Percentiles rank a stretch among this genome's conserved stretches.
Evolutionary conservation across 2,888 invertebrate genomes (phyloP).

Genomic region (Aproaerema taeniolella): DNA sequence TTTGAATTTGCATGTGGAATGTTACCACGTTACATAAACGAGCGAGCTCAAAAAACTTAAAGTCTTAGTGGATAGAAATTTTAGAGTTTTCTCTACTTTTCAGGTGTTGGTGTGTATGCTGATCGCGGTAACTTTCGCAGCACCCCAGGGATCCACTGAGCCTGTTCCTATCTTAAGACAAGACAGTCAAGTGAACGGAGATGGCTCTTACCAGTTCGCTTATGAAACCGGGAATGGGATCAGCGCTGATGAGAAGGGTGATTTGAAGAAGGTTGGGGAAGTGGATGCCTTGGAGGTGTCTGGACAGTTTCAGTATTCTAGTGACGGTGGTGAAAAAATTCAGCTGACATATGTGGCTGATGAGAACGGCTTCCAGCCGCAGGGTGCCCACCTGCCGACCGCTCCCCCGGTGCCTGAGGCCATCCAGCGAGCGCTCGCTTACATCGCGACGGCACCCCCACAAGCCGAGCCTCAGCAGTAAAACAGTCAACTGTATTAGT

Average conservation of each 20-base stretch:
- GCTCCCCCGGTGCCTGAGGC: constrained; percentile 84
- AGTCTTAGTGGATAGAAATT: neutral
- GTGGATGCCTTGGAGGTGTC: constrained; percentile 76
- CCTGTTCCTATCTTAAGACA: constrained; percentile 76
- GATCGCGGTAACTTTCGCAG: constrained; percentile 49
- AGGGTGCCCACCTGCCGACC: constrained; percentile 79
- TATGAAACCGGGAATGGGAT: constrained; percentile 84
- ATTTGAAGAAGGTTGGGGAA: constrained; percentile 77
- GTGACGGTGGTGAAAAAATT: constrained; percentile 80
- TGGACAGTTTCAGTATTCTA: constrained; percentile 81
- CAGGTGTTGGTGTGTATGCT: constrained; percentile 59
- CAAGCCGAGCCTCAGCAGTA: constrained; percentile 26
- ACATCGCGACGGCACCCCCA: constrained; percentile 79
- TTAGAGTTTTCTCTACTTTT: constrained; percentile 18
- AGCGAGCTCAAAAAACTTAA: neutral
- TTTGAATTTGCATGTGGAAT: constrained; percentile 3
- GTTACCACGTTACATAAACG: neutral
- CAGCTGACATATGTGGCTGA: constrained; percentile 82
- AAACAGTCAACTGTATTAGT: constrained; percentile 1
- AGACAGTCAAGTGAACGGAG: constrained; percentile 76
- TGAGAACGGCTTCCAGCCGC: constrained; percentile 83
- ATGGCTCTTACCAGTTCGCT: constrained; percentile 78
- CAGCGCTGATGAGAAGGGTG: constrained; percentile 77
- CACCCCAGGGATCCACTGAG: constrained; percentile 52
- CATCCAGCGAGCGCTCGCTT: constrained; percentile 81